Conservation (phyloP, 1,140 invertebrate genomes). For the Sarcophaga peregrina region DNA sequence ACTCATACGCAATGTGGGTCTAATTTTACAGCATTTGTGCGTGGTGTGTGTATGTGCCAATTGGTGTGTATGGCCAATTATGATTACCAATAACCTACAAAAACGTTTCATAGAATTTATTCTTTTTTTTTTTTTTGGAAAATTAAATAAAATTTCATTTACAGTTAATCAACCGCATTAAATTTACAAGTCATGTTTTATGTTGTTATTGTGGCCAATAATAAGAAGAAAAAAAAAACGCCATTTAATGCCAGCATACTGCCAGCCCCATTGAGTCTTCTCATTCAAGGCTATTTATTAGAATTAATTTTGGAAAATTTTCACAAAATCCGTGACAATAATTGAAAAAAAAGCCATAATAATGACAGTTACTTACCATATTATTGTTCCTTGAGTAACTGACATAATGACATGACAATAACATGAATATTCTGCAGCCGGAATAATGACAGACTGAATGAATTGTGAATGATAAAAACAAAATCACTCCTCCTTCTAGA, state of each 20-base stretch:
- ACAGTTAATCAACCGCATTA: conserved; percentile 4
- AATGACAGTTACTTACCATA: too few relatives aligned
- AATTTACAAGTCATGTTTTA: not conserved
- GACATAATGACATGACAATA: too few relatives aligned
- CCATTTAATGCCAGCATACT: not conserved
- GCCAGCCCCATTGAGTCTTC: not conserved
- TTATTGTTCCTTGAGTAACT: too few relatives aligned
- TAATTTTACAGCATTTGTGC: not conserved
- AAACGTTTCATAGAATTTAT: too few relatives aligned
- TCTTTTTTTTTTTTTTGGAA: not conserved
- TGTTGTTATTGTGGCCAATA: not conserved
- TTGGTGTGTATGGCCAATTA: too few relatives aligned
- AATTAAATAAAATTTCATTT: not conserved
- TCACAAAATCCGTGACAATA: not conserved
- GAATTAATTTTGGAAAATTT: not conserved
- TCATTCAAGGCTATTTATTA: not conserved
- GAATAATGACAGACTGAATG: too few relatives aligned
- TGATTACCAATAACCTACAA: too few relatives aligned
- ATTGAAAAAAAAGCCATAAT: not conserved
- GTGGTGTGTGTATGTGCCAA: too few relatives aligned
- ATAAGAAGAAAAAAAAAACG: not conserved
- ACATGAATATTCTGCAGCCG: too few relatives aligned
- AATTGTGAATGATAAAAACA: too few relatives aligned
- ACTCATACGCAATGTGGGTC: not conserved
- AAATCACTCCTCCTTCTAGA: too few relatives aligned